These are phyloP conservation scores for Sciurus vulgaris DNA, from an alignment of 2,797 vertebrate genomes.

Conservation along the genomic window DNA sequence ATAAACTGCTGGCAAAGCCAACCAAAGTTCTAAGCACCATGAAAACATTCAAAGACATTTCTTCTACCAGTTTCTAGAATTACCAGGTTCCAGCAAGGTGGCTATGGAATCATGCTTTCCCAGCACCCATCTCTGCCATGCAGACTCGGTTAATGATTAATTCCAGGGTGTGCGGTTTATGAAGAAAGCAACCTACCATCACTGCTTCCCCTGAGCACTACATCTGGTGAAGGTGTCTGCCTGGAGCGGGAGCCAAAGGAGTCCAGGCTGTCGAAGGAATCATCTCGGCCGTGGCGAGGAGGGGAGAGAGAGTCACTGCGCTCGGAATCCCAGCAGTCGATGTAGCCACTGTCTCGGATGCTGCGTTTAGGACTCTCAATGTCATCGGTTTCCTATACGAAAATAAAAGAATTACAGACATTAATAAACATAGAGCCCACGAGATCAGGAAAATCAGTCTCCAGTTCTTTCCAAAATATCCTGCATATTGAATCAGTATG, in stretches of 20 bases:
- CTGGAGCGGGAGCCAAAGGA: conserved; percentile 97
- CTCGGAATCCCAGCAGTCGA: conserved; percentile 99
- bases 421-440: neutral
- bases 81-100: conserved; percentile 39
- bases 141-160: neutral
- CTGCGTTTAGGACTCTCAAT: conserved; percentile 95
- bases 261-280: conserved; percentile 99
- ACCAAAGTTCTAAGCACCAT: conserved; percentile 61
- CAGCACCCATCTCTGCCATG: neutral
- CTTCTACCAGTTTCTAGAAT: neutral
- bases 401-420: conserved; percentile 67
- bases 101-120: neutral
- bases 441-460: neutral
- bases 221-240: conserved; percentile 98
- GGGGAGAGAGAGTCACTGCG: conserved; percentile 98
- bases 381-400: conserved; percentile 93
- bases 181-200: conserved; percentile 92
- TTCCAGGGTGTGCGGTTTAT: rapidly evolving
- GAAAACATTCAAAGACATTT: conserved; percentile 57
- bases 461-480: neutral
- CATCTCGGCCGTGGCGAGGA: conserved; percentile 95
- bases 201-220: conserved; percentile 94
- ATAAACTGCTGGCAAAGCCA: conserved; percentile 73
- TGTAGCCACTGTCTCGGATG: conserved; percentile 98
- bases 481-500: neutral